Conservation (phyloP, 2,797 vertebrate genomes). For the Rhinoraja longicauda region DNA sequence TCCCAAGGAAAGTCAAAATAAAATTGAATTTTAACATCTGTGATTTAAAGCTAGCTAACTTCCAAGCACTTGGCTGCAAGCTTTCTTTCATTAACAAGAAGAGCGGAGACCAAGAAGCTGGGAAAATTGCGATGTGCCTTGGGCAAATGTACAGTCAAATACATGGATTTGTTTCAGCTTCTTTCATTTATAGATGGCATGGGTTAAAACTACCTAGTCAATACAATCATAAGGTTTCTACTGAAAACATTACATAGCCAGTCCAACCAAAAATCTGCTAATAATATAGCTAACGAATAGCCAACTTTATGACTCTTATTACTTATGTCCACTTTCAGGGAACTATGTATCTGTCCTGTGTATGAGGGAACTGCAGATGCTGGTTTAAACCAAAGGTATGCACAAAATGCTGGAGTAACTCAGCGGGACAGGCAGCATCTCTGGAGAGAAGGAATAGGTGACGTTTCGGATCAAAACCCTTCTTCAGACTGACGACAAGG, state of each 20-base stretch:
- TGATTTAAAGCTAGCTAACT: constrained; percentile 1
- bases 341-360: no score
- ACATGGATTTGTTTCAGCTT: background rate
- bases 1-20: background rate
- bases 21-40: background rate
- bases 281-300: background rate
- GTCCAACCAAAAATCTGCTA: background rate
- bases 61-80: background rate
- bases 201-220: background rate
- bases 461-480: no score
- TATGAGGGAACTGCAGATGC: no score
- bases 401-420: no score
- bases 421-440: no score
- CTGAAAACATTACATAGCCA: background rate
- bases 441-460: no score
- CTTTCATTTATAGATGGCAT: background rate
- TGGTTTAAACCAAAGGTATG: no score
- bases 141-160: background rate
- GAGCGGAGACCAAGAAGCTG: background rate
- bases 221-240: background rate
- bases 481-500: no score
- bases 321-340: no score
- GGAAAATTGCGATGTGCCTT: background rate
- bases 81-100: background rate
- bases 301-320: no score